Base-by-base conservation (phyloP, 2,797 vertebrate genomes). In the Poeciliopsis paucimaculata region DNA sequence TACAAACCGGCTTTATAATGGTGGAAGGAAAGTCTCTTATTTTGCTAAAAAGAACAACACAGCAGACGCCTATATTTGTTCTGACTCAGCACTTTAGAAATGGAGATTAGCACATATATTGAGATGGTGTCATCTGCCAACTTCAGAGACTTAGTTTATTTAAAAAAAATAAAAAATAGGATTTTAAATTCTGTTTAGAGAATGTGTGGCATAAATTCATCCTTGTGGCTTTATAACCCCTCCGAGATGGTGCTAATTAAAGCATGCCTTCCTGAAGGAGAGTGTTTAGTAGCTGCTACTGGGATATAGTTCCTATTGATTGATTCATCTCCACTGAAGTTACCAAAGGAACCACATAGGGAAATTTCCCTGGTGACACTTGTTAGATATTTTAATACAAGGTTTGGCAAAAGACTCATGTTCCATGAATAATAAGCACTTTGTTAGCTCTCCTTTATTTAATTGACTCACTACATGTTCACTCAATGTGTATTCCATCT, bases 391-490 rank as follows among this genome's bases (percentile, higher is more conserved):
- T 72, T 15, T 31, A 60, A 15, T 6, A 2, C 47, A 39, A 60
- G 34, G 12, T 66, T 16, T 0, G 0, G 34, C 16, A 43, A 53
- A 68, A 60, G 15, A 34, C 36, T 49, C 5, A 12, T 72, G 72
- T 81, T 81, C n/a, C 20, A 53, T 62, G 51, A 16, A 41, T 23
- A 57, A 43, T n/a, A 23, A 66, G 9, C 64, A 66, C 64, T 66
- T 41, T 66, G 34, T 66, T 68, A 70, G 26, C 47, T 20, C 53
- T 47, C 3, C 28, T 6, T 72, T 36, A 31, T 72, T 46, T 46
- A 5, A 78, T 60, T 47, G 23, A 41, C 49, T 2, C 68, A 36
- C 9, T 75, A 55, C 1, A 51, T 45, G 28, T 68, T 36, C 57
- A 8, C 31, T 72, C 28, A 20, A 46, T 60, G 20, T 53, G 13